These are phyloP conservation scores for Heteromyza rotundicornis DNA, from an alignment of 2,888 invertebrate species.

Conservation along the genomic window DNA sequence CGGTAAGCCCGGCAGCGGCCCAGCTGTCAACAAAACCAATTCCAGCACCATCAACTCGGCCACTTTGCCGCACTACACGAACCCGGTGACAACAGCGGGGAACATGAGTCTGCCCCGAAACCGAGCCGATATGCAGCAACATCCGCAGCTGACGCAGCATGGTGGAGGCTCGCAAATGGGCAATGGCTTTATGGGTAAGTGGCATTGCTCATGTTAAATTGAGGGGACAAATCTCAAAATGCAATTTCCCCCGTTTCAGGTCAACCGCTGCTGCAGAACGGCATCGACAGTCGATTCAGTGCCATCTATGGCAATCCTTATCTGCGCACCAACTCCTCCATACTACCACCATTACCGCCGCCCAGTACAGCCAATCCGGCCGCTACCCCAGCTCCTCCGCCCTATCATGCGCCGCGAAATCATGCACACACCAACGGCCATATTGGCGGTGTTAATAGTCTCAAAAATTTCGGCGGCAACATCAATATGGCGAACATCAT, in stretches of 20 bases:
- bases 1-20: slow-evolving; percentile 33
- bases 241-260: slow-evolving; percentile 46
- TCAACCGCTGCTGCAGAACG: slow-evolving; percentile 61
- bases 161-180: slow-evolving; percentile 34
- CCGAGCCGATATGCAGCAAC: slow-evolving; percentile 54
- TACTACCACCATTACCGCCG: slow-evolving; percentile 65
- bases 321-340: slow-evolving; percentile 71
- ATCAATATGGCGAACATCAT: slow-evolving; percentile 36
- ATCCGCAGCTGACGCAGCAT: slow-evolving; percentile 32
- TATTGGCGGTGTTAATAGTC: slow-evolving; percentile 32
- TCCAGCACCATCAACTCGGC: slow-evolving; percentile 45
- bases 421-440: slow-evolving; percentile 51
- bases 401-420: slow-evolving; percentile 67
- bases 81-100: slow-evolving; percentile 39
- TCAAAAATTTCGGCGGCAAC: slow-evolving; percentile 42
- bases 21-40: slow-evolving; percentile 38
- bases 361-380: slow-evolving; percentile 77
- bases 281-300: slow-evolving; percentile 71
- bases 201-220: neutral
- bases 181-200: slow-evolving; percentile 58
- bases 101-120: slow-evolving; percentile 59
- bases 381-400: slow-evolving; percentile 81
- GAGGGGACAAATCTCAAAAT: neutral
- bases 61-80: slow-evolving; percentile 56
- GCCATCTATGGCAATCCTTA: slow-evolving; percentile 92